Base-by-base conservation (phyloP, 2,113 vertebrate genomes). In the Oncorhynchus nerka region DNA sequence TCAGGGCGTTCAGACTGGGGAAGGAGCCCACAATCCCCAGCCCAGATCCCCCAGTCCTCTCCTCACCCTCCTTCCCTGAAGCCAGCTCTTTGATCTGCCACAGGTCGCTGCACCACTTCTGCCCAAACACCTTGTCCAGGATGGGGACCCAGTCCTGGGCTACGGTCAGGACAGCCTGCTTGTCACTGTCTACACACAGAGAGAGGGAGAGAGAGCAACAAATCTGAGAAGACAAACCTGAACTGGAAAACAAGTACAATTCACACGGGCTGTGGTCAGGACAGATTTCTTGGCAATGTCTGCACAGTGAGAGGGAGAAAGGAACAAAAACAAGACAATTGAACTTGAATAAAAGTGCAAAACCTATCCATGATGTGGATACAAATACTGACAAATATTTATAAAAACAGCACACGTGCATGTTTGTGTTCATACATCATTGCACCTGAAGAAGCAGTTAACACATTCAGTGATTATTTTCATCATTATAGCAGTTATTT, bases 81-180 rank as follows among this genome's bases (percentile, higher is more conserved):
- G 0, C 32, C 55, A 80, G 61, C 77, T 89, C 89, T 55, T 91
- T 91, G 39, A 90, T 68, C 71, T 90, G 87, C 91, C 92, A 93
- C 26, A 91, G 39, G 24, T 93, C 92, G 0, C 88, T 87, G 87
- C 92, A 92, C 92, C 92, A 93, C 83, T 91, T 92, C 88, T 92
- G 92, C 7, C 92, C 92, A 0, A 93, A 94, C 48, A 93, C 93
- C 30, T 93, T 92, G 87, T 93, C 93, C 86, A 94, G 83, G 75
- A 94, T 92, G 11, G 93, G 93, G 3, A 92, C 91, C 93, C 93
- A 94, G 85, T 94, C 91, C 83, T 94, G 93, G 7, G 93, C 75
- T 71, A 90, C 85, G 0, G 90, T 73, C 4, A 92, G 83, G 51
- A 89, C 85, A 0, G 92, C 80, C 48, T 86, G 85, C 0, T 30